Evolutionary conservation across 2,797 vertebrate species (phyloP), one percentile per base, ranked within the genome.

Genomic region (Taeniopygia guttata): DNA sequence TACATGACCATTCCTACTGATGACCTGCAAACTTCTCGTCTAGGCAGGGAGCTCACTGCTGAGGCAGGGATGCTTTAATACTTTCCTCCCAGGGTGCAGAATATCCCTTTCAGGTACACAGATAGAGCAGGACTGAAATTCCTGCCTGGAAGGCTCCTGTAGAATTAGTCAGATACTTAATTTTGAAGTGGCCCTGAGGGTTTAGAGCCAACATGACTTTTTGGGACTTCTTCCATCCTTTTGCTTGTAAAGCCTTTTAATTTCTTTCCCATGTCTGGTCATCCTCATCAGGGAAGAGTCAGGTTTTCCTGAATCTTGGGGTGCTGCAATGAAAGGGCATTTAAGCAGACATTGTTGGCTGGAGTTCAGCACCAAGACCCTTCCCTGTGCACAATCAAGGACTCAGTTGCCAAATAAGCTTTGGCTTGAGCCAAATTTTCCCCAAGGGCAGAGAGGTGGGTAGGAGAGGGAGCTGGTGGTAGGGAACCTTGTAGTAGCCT

Each of bases 1-100:
- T 62, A 56, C 29, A 16, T 0, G 13, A 17, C 13, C 6, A 4
- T 58, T 76, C 36, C 55, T 48, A 27, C 4, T 16, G 55, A 43
- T 2, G 5, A 34, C 40, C 76, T 46, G 26, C 13, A 64, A 78
- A 82, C 1, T 0, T 52, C 56, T 68, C 25, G 18, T 45, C 30
- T 62, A 5, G 2, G 7, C 17, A 51, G 26, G 9, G 12, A 0
- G 0, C 25, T 36, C 67, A n/a, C 15, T n/a, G 15, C 48, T 91
- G n/a, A 2, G 1, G 19, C 45, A 67, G 10, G 9, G 26, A 42
- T 4, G 3, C 11, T 38, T 32, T 67, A 43, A 34, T 23, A 46
- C 3, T 11, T 56, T 38, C 11, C 32, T 49, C 38, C 26, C 13
- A 43, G 43, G 20, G 5, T 13, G 7, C 5, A 84, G 34, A 58